These are phyloP conservation scores for Microtus montanus DNA, from an alignment of 2,113 vertebrate species.

Conservation along the genomic window DNA sequence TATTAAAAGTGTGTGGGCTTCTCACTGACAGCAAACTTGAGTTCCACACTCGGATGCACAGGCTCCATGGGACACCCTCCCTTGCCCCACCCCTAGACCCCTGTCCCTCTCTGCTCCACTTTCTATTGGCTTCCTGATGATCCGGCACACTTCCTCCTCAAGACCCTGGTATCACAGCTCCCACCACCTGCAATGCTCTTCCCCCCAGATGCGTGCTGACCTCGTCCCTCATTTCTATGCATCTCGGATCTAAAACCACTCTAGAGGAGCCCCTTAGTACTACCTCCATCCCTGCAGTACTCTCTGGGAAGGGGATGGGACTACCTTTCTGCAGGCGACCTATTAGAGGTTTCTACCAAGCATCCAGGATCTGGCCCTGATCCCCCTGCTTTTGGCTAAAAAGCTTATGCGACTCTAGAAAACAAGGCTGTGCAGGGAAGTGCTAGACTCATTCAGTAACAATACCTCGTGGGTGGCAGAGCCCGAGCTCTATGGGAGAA, in stretches of 20 bases:
- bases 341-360: neutral
- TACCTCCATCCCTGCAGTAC: neutral
- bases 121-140: neutral
- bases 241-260: conserved; percentile 5
- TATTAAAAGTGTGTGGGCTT: neutral
- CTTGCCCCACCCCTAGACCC: neutral
- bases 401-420: neutral
- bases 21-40: neutral
- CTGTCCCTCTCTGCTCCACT: no score
- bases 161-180: neutral
- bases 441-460: neutral
- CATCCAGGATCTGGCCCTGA: neutral
- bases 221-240: neutral
- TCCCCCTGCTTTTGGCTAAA: neutral
- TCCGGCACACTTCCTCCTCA: neutral
- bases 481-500: neutral
- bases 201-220: no score
- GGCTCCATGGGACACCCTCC: no score
- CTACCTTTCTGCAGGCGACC: neutral
- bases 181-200: neutral
- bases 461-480: neutral
- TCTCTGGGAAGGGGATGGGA: neutral
- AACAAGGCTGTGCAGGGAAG: neutral
- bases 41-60: neutral
- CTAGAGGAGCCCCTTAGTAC: neutral